phyloP scores from a whole-genome alignment of 2,113 vertebrate genomes.

The Vulpes vulpes region DNA sequence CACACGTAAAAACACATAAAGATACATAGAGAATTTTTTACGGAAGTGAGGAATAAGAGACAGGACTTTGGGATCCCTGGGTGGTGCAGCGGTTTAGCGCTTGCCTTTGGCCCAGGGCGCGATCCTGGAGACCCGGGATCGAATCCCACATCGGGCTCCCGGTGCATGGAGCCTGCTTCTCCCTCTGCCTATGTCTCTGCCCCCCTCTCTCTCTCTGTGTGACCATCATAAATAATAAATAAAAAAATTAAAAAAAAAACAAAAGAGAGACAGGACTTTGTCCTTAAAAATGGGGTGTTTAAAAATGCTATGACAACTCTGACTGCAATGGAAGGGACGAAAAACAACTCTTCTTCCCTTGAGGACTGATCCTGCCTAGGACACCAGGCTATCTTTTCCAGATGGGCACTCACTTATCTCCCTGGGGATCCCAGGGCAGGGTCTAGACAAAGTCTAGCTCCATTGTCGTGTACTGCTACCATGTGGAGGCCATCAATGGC shows the following conservation, averaged over 20 bases:
- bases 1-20: accelerated
- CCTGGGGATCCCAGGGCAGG: neutral
- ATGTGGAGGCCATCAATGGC: accelerated
- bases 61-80: neutral
- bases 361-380: no score
- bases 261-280: neutral
- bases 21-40: neutral
- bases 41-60: neutral
- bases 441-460: neutral
- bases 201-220: no score
- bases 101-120: no score
- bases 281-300: neutral
- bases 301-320: neutral
- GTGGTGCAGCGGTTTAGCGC: no score
- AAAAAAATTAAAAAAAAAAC: no score
- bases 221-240: no score
- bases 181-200: no score
- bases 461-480: neutral
- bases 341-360: neutral
- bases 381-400: neutral
- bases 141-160: no score
- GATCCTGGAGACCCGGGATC: no score
- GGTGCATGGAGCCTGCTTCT: no score
- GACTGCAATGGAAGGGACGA: neutral
- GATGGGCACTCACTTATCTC: no score